A percentile compares a stretch with the other conserved stretches of the same genome.
Evolutionary conservation across 2,113 vertebrate genomes (phyloP).

Genomic region (Neolamprologus brichardi): DNA sequence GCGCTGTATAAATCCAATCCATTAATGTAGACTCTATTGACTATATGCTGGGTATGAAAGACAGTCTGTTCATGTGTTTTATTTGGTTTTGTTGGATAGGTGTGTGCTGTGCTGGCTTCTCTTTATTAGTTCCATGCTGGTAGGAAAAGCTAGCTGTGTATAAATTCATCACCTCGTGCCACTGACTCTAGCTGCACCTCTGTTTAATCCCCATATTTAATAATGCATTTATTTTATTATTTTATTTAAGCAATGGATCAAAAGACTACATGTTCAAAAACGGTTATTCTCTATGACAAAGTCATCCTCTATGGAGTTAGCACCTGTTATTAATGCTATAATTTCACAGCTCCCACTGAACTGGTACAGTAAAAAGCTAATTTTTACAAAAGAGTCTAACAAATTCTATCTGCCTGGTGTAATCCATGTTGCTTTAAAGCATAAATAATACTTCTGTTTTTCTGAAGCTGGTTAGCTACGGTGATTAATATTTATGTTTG

Average conservation of each 20-base stretch:
- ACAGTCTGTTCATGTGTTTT: not conserved
- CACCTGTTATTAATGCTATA: not conserved
- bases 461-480: not conserved
- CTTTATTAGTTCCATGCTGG: not conserved
- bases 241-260: not conserved
- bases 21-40: not conserved
- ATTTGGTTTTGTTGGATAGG: not conserved
- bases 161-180: not conserved
- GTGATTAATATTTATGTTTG: not conserved
- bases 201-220: not conserved
- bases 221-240: not conserved
- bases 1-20: not conserved
- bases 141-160: not conserved
- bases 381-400: not conserved
- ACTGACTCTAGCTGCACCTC: not conserved
- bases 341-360: not conserved
- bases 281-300: not conserved
- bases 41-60: not conserved
- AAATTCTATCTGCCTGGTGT: rapidly evolving
- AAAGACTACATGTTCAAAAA: not conserved
- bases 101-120: not conserved
- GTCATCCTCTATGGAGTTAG: not conserved
- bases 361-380: not conserved
- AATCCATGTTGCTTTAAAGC: not conserved
- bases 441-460: not conserved